Evolutionary conservation across 2,888 invertebrate genomes (phyloP).

Genomic region (Beris morrisii): DNA sequence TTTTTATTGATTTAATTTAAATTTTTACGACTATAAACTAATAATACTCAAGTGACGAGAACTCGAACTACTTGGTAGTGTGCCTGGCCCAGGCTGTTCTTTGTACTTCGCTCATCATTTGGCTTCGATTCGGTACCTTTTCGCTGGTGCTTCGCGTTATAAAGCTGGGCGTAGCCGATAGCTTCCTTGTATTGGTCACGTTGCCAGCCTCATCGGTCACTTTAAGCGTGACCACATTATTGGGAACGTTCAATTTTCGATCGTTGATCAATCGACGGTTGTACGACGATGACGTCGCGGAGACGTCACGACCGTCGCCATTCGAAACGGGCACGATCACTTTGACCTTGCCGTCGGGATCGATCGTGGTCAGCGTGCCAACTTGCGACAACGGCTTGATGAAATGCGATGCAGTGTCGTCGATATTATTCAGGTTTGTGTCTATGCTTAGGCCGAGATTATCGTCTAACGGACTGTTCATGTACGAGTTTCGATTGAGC

Average conservation of each 20-base stretch:
- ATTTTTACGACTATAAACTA: slow-evolving; percentile 29
- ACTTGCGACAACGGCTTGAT: slow-evolving; percentile 70
- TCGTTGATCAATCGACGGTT: slow-evolving; percentile 35
- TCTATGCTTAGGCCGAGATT: slow-evolving; percentile 52
- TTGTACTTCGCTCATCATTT: slow-evolving; percentile 80
- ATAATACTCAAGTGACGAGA: slow-evolving; percentile 35
- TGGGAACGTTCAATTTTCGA: slow-evolving; percentile 44
- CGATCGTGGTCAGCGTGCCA: slow-evolving; percentile 64
- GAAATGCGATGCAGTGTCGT: slow-evolving; percentile 60
- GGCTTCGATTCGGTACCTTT: slow-evolving; percentile 81
- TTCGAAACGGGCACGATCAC: slow-evolving; percentile 65
- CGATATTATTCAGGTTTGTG: slow-evolving; percentile 58
- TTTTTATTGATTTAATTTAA: too few relatives aligned
- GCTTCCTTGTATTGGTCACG: slow-evolving; percentile 55
- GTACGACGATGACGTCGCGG: slow-evolving; percentile 45
- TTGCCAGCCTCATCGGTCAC: slow-evolving; percentile 60
- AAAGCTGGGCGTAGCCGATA: slow-evolving; percentile 63
- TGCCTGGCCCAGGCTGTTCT: slow-evolving; percentile 84
- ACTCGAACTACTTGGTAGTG: slow-evolving; percentile 71
- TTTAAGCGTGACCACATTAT: slow-evolving; percentile 60
- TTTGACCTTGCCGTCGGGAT: slow-evolving; percentile 63
- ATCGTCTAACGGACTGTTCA: slow-evolving; percentile 49
- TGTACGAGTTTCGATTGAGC: slow-evolving; percentile 53
- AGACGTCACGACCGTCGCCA: slow-evolving; percentile 48
- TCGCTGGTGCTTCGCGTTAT: slow-evolving; percentile 82